Percentiles rank a stretch among this genome's conserved stretches.
Conservation (phyloP, 2,113 vertebrate genomes). For the Anas platyrhynchos region DNA sequence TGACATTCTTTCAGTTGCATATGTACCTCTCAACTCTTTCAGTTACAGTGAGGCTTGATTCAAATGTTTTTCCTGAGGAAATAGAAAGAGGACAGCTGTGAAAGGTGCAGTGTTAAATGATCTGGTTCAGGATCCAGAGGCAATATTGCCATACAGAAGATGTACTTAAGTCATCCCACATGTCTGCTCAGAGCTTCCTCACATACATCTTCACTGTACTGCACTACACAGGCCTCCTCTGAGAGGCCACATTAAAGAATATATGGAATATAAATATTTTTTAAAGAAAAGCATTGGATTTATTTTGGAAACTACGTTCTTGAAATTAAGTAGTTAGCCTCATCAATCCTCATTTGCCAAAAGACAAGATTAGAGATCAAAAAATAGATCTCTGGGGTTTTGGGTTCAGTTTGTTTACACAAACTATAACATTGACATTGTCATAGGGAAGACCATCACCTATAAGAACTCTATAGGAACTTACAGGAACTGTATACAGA, state of each 20-base stretch:
- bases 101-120: rapidly evolving
- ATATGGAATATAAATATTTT: background rate
- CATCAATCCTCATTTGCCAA: background rate
- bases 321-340: background rate
- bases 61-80: background rate
- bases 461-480: background rate
- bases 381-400: background rate
- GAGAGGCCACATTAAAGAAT: rapidly evolving
- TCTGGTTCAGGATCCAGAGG: background rate
- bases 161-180: too few relatives aligned
- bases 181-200: background rate
- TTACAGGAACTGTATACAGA: background rate
- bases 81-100: background rate
- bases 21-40: background rate
- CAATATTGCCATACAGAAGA: background rate
- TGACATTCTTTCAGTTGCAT: background rate
- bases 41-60: background rate
- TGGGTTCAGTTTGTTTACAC: background rate
- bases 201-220: background rate
- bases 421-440: background rate
- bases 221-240: background rate
- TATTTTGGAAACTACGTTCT: background rate
- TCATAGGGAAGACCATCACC: background rate
- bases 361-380: background rate
- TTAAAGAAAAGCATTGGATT: background rate